Percentiles rank a stretch among this genome's conserved stretches.
phyloP scores from a whole-genome alignment of 2,113 vertebrate species.

The Ptyas mucosa region DNA sequence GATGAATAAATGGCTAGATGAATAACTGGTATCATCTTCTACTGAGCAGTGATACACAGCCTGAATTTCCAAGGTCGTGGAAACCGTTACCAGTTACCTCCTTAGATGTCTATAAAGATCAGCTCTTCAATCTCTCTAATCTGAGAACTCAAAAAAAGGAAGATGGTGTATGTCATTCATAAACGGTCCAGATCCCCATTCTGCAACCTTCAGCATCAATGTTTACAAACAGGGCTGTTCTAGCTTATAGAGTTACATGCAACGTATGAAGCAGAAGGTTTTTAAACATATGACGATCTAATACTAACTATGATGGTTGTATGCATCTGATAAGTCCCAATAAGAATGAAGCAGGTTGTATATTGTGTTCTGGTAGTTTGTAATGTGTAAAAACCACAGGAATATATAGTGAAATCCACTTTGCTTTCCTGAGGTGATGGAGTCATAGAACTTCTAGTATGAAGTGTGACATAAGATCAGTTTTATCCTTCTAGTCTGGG shows the following conservation, averaged over 20 bases:
- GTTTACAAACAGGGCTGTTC: background rate
- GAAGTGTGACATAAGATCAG: background rate
- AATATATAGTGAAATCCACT: background rate
- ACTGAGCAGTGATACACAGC: background rate
- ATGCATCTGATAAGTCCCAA: background rate
- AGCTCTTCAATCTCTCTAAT: background rate
- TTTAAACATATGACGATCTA: background rate
- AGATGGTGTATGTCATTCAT: background rate
- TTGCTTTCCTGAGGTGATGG: background rate
- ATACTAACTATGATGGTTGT: background rate
- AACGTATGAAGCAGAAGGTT: background rate
- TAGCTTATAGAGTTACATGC: background rate
- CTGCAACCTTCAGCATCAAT: background rate
- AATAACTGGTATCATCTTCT: background rate
- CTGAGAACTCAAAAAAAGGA: background rate
- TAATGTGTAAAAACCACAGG: background rate
- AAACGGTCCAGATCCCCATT: background rate
- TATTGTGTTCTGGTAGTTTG: background rate
- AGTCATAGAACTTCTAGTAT: background rate
- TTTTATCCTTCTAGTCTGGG: background rate
- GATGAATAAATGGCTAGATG: background rate
- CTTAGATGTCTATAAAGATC: background rate
- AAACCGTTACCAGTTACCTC: background rate
- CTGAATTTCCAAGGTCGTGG: background rate
- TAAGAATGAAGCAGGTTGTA: background rate